Evolutionary conservation across 2,888 invertebrate species (phyloP).

Genomic region (Nymphalis c-album): DNA sequence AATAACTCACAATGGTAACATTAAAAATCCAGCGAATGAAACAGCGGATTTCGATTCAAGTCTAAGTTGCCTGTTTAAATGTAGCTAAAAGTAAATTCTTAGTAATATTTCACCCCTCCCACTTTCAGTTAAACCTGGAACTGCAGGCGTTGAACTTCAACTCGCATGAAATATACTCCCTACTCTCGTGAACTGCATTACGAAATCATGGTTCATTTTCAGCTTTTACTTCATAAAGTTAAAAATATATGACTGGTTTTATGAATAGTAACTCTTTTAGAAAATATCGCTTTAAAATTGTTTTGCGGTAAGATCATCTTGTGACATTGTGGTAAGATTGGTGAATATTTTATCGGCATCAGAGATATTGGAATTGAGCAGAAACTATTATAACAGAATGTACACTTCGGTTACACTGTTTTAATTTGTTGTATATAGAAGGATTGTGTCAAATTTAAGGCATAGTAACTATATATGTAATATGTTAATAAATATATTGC

Average conservation of each 20-base stretch:
- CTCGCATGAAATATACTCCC: slow-evolving; percentile 18
- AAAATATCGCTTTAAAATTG: not conserved
- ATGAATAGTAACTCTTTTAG: slow-evolving; percentile 3
- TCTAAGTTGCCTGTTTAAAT: slow-evolving; percentile 21
- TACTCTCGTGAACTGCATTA: slow-evolving; percentile 26
- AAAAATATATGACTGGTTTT: slow-evolving; percentile 9
- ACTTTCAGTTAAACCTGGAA: slow-evolving; percentile 23
- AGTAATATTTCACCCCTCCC: slow-evolving; percentile 24
- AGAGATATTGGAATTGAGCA: too few species aligned
- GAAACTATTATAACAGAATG: too few species aligned
- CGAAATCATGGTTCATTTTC: slow-evolving; percentile 15
- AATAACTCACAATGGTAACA: not conserved
- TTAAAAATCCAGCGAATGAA: not conserved
- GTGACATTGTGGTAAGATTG: not conserved
- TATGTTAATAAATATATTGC: too few species aligned
- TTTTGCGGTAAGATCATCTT: not conserved
- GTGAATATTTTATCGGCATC: too few species aligned
- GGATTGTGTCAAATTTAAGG: too few species aligned
- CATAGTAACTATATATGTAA: too few species aligned
- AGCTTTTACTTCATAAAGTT: slow-evolving; percentile 10
- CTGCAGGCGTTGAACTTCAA: slow-evolving; percentile 23
- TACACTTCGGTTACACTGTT: too few species aligned
- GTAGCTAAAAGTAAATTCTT: slow-evolving; percentile 25
- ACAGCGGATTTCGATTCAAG: not conserved
- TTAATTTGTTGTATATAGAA: too few species aligned